A percentile compares a stretch with the other conserved stretches of the same genome.
These are phyloP conservation scores for Epinotia nisella DNA, from an alignment of 2,888 invertebrate genomes.

Conservation along the genomic window DNA sequence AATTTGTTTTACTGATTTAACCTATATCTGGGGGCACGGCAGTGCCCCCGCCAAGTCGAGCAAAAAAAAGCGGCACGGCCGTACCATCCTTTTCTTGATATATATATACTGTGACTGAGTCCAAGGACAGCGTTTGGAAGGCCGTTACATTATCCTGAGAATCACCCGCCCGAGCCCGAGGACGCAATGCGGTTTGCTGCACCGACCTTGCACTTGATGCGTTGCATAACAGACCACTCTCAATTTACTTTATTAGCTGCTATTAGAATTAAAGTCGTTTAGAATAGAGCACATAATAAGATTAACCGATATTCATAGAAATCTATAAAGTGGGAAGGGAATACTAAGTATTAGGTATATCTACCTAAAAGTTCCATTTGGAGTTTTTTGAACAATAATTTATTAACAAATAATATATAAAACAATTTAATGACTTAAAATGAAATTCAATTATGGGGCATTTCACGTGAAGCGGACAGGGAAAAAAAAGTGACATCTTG, in stretches of 20 bases:
- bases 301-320: background rate
- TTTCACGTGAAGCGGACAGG: too few relatives aligned
- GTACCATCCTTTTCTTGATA: too few relatives aligned
- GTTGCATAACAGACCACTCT: conserved; percentile 37
- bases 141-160: background rate
- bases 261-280: conserved; percentile 7
- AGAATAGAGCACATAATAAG: background rate
- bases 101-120: background rate
- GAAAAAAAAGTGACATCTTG: too few relatives aligned
- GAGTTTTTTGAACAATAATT: background rate
- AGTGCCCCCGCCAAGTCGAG: too few relatives aligned
- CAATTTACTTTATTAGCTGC: conserved; percentile 9
- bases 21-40: too few relatives aligned
- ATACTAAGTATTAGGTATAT: too few relatives aligned
- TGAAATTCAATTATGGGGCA: too few relatives aligned
- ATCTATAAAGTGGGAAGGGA: background rate
- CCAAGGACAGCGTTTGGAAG: background rate
- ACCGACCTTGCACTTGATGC: conserved; percentile 42
- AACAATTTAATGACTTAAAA: too few relatives aligned
- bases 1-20: too few relatives aligned
- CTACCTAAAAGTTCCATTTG: too few relatives aligned
- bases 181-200: conserved; percentile 37
- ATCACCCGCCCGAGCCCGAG: background rate
- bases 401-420: too few relatives aligned
- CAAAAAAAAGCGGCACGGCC: too few relatives aligned